Conservation (phyloP, 2,888 invertebrate species). For the Ophion ventricosus region DNA sequence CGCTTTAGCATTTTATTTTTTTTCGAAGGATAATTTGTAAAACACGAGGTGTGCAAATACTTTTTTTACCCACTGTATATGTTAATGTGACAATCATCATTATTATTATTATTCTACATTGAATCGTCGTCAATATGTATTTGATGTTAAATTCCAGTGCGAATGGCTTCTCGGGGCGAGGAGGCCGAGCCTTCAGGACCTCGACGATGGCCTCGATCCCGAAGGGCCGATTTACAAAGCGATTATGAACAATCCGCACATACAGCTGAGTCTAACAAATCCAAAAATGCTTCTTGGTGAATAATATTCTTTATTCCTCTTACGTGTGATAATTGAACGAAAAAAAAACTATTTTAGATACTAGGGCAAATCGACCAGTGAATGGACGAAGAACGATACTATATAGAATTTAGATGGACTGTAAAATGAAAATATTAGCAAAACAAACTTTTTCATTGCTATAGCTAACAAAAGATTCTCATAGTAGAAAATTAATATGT, state of each 20-base stretch:
- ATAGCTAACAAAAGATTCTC: too few relatives aligned
- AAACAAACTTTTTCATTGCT: too few relatives aligned
- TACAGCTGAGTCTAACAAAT: conserved; percentile 87
- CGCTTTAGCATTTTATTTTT: too few relatives aligned
- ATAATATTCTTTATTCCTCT: conserved; percentile 43
- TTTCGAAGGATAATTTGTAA: too few relatives aligned
- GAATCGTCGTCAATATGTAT: conserved; percentile 25
- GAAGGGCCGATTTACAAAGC: conserved; percentile 87
- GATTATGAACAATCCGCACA: conserved; percentile 87
- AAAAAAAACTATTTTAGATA: too few relatives aligned
- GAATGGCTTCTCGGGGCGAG: conserved; percentile 88
- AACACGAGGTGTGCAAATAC: too few relatives aligned
- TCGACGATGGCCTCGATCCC: conserved; percentile 86
- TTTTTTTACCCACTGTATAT: too few relatives aligned
- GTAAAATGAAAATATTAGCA: too few relatives aligned
- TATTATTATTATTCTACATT: neutral
- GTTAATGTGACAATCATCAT: too few relatives aligned
- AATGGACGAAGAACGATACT: too few relatives aligned
- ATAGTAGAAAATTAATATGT: neutral
- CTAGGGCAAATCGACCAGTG: too few relatives aligned
- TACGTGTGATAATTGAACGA: neutral
- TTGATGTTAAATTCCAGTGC: conserved; percentile 78
- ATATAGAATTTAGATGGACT: too few relatives aligned
- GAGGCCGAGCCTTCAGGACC: conserved; percentile 84
- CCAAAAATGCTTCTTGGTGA: conserved; percentile 87